These are phyloP conservation scores for Spongilla lacustris DNA, from an alignment of 37 sponge, comb jelly and placozoan genomes.

Conservation along the genomic window DNA sequence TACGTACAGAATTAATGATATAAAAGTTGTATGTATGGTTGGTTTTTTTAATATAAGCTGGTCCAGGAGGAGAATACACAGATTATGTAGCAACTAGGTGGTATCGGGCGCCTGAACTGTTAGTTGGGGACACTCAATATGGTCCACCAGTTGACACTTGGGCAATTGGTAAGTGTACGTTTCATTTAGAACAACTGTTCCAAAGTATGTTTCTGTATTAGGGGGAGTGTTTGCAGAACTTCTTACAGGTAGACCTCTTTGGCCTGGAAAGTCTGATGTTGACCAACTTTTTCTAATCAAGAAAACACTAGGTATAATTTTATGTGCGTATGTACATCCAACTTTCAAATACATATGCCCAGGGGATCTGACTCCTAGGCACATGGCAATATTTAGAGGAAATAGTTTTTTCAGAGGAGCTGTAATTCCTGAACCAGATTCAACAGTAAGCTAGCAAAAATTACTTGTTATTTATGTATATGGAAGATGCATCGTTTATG, in stretches of 20 bases:
- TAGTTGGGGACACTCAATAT: conserved; percentile 97
- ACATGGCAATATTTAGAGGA: conserved; percentile 86
- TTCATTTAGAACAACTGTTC: not conserved
- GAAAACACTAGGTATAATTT: conserved; percentile 76
- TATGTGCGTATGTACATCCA: not conserved
- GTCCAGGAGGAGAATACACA: conserved; percentile 95
- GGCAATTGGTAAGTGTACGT: conserved; percentile 79
- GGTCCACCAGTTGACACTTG: conserved; percentile 98
- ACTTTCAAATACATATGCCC: not conserved
- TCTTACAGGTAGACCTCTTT: conserved; percentile 87
- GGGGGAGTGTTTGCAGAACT: conserved; percentile 98
- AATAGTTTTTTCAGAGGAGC: conserved; percentile 89
- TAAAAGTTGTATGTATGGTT: conserved; percentile 1
- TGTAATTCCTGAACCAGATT: conserved; percentile 79
- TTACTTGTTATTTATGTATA: not conserved
- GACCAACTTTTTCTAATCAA: conserved; percentile 93
- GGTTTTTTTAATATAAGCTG: conserved; percentile 55
- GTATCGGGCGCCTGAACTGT: conserved; percentile 97
- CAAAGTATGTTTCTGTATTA: conserved; percentile 11
- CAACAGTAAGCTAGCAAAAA: conserved; percentile 32
- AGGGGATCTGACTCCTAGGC: conserved; percentile 92
- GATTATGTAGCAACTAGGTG: conserved; percentile 98
- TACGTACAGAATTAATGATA: conserved; percentile 13
- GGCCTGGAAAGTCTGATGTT: conserved; percentile 96
- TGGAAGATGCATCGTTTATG: too few species aligned